Conservation (phyloP, 2,888 invertebrate genomes). For the Papilio demoleus region DNA sequence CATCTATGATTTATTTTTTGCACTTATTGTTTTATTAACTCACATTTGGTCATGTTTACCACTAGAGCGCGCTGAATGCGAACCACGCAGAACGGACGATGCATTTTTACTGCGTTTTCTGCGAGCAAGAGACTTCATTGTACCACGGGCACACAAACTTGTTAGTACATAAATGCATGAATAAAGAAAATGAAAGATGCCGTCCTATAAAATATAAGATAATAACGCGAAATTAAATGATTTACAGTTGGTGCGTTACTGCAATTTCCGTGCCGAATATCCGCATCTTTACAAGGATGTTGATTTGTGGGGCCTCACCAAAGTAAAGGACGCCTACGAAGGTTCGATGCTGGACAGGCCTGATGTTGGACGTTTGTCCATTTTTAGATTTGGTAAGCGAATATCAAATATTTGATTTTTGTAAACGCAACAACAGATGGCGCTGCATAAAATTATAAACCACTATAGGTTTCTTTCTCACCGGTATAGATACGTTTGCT, state of each 20-base stretch:
- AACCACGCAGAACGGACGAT: constrained; percentile 67
- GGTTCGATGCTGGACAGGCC: constrained; percentile 68
- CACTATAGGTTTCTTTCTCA: background rate
- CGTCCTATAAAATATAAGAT: background rate
- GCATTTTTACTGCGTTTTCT: constrained; percentile 67
- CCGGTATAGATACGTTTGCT: background rate
- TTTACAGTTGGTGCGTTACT: constrained; percentile 71
- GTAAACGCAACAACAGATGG: background rate
- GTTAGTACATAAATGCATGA: constrained; percentile 51
- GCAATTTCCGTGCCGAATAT: constrained; percentile 65
- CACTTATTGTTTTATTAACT: background rate
- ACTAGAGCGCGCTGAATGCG: constrained; percentile 71
- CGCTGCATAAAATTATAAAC: background rate
- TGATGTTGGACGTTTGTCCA: constrained; percentile 65
- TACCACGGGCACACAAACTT: constrained; percentile 70
- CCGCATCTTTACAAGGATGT: constrained; percentile 66
- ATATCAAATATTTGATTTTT: background rate
- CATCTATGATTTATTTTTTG: background rate
- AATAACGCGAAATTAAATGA: too few species aligned
- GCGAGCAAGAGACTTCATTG: constrained; percentile 63
- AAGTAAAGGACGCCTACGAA: constrained; percentile 63
- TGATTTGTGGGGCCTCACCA: constrained; percentile 68
- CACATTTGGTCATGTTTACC: constrained; percentile 33
- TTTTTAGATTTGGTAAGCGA: constrained; percentile 69
- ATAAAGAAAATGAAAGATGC: background rate